These are phyloP conservation scores for Syngnathus acus DNA, from an alignment of 2,797 vertebrate genomes.

Conservation along the genomic window DNA sequence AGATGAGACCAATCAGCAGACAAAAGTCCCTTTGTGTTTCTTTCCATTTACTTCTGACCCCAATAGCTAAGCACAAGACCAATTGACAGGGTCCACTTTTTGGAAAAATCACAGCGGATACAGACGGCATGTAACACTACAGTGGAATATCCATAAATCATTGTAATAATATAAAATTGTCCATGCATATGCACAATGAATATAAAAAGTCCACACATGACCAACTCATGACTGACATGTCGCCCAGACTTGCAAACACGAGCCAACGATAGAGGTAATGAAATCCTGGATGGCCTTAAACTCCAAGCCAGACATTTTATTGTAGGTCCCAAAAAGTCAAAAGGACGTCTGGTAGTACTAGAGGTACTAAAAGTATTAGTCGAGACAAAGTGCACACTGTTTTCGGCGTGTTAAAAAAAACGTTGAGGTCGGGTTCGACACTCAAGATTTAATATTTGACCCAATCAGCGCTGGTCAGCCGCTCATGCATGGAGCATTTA, in stretches of 20 bases:
- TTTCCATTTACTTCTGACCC: background rate
- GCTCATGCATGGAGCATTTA: constrained; percentile 37
- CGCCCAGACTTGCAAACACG: background rate
- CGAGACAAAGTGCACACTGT: background rate
- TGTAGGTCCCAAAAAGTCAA: background rate
- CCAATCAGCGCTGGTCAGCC: constrained; percentile 23
- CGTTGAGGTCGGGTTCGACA: background rate
- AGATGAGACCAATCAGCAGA: background rate
- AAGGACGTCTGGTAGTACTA: background rate
- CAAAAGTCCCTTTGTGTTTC: constrained; percentile 2
- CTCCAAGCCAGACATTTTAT: background rate
- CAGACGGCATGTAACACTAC: background rate
- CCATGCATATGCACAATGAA: background rate
- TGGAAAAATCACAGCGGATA: background rate
- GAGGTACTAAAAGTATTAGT: background rate
- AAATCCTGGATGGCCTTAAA: background rate
- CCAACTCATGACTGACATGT: background rate
- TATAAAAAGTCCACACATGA: background rate
- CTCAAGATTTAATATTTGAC: constrained; percentile 59
- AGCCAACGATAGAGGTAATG: background rate
- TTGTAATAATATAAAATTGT: no score
- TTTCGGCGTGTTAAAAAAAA: constrained; percentile 7
- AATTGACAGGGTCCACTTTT: background rate
- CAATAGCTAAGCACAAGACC: background rate
- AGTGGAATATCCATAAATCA: no score